A percentile compares a stretch with the other conserved stretches of the same genome.
Evolutionary conservation across 2,113 vertebrate species (phyloP).

Genomic region (Progne subis): DNA sequence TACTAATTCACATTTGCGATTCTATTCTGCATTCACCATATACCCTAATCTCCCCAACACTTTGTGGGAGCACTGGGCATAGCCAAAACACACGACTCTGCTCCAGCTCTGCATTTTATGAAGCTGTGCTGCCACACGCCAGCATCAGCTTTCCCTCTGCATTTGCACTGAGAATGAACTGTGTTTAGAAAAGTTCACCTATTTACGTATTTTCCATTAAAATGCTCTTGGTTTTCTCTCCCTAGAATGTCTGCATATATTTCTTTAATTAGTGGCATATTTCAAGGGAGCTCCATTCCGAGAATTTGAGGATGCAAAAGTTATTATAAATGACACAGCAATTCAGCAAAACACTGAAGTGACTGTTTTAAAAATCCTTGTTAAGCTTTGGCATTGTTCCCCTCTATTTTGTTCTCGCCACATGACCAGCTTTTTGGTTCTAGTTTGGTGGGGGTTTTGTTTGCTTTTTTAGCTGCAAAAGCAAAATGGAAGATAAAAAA

Average conservation of each 20-base stretch:
- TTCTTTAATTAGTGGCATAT: conserved; percentile 22
- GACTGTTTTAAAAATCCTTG: conserved; percentile 64
- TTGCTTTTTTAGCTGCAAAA: conserved; percentile 21
- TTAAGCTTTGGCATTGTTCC: conserved; percentile 70
- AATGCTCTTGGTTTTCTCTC: conserved; percentile 17
- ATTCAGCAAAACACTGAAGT: conserved; percentile 61
- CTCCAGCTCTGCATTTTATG: neutral
- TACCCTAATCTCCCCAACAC: neutral
- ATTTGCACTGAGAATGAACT: neutral
- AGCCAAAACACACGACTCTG: neutral
- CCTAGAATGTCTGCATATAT: neutral
- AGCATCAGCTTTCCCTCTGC: neutral
- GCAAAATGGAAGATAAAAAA: neutral
- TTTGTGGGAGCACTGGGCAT: neutral
- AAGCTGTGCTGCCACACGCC: neutral
- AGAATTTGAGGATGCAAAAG: conserved; percentile 7
- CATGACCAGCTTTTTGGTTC: conserved; percentile 55
- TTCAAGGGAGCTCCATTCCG: neutral
- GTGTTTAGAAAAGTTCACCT: neutral
- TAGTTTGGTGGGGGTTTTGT: conserved; percentile 30
- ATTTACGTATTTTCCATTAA: conserved; percentile 48
- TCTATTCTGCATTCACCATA: neutral
- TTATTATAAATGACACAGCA: conserved; percentile 54
- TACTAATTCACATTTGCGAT: neutral
- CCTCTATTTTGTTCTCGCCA: conserved; percentile 9